A percentile compares a stretch with the other conserved stretches of the same genome.
Conservation (phyloP, 2,113 vertebrate species). For the Chiloscyllium plagiosum region DNA sequence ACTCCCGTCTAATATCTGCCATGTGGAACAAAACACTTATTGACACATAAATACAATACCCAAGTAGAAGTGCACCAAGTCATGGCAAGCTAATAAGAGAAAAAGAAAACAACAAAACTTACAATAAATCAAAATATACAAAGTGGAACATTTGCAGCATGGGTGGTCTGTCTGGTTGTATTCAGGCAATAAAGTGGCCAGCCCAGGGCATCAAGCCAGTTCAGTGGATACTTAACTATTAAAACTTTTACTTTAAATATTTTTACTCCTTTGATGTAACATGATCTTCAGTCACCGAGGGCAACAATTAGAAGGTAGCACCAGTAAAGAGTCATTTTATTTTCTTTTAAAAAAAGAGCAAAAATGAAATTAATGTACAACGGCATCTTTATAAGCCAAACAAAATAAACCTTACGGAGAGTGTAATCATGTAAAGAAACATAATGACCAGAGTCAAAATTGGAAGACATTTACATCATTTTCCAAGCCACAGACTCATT, state of each 20-base stretch:
- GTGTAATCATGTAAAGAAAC: neutral
- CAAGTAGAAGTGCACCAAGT: neutral
- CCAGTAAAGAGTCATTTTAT: neutral
- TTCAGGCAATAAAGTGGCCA: neutral
- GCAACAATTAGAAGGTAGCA: neutral
- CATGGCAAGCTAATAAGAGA: neutral
- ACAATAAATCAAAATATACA: neutral
- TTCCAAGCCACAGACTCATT: neutral
- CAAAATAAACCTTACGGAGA: neutral
- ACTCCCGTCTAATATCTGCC: slow-evolving; percentile 3
- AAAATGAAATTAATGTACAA: neutral
- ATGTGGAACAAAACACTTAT: neutral
- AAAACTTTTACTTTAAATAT: neutral
- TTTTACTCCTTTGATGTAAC: neutral
- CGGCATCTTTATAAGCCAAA: neutral
- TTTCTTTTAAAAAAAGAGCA: neutral
- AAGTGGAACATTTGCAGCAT: neutral
- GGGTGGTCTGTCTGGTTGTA: neutral
- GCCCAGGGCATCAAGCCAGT: neutral
- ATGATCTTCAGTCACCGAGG: neutral
- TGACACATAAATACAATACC: neutral
- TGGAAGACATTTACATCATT: neutral
- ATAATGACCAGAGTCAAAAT: neutral
- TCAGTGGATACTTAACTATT: slow-evolving; percentile 7
- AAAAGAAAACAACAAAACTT: neutral